phyloP scores from a whole-genome alignment of 2,888 invertebrate genomes.

The Microctonus hyperodae region DNA sequence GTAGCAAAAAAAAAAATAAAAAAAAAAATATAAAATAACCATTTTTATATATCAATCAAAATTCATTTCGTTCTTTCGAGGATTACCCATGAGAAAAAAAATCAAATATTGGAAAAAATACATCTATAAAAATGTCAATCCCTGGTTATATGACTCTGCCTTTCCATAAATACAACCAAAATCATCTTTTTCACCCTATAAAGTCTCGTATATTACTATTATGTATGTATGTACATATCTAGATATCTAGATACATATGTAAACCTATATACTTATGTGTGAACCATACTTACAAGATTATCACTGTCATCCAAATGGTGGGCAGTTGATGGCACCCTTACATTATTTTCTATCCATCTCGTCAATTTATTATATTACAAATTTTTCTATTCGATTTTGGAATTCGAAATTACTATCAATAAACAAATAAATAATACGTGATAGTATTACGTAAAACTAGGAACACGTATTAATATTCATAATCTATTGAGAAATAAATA shows the following conservation, averaged over 20 bases:
- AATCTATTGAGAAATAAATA: neutral
- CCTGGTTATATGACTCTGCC: neutral
- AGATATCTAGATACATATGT: too few species aligned
- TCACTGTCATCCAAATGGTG: constrained; percentile 56
- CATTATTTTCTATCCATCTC: constrained; percentile 52
- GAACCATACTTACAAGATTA: constrained; percentile 49
- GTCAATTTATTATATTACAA: constrained; percentile 49
- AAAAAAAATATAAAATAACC: neutral
- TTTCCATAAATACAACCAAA: constrained; percentile 41
- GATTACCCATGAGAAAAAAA: neutral
- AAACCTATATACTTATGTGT: neutral
- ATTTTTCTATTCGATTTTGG: constrained; percentile 42
- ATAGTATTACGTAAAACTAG: too few species aligned
- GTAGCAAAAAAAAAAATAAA: neutral
- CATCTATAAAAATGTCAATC: constrained; percentile 7
- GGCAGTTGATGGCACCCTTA: constrained; percentile 51
- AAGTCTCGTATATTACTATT: neutral
- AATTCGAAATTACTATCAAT: constrained; percentile 19
- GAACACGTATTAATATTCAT: too few species aligned
- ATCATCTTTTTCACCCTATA: constrained; percentile 49
- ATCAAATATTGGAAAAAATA: neutral
- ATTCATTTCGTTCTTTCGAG: neutral
- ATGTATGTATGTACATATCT: too few species aligned
- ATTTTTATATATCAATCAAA: neutral
- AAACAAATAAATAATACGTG: neutral